Percentiles rank a stretch among this genome's conserved stretches.
These are phyloP conservation scores for Poeciliopsis occidentalis DNA, from an alignment of 2,113 vertebrate genomes.

Conservation along the genomic window DNA sequence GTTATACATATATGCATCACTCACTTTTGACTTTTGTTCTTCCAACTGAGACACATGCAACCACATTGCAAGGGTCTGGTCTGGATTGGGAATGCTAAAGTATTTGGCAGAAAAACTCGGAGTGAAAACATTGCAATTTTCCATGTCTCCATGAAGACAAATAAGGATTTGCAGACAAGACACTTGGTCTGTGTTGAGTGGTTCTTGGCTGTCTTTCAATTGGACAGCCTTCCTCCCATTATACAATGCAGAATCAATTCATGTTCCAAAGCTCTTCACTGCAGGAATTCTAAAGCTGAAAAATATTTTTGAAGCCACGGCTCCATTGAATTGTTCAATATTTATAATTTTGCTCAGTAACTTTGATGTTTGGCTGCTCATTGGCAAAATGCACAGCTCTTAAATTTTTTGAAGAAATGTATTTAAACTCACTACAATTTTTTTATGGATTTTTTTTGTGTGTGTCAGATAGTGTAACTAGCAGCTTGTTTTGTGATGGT, in stretches of 20 bases:
- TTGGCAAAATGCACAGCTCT: constrained; percentile 28
- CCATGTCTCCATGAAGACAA: constrained; percentile 78
- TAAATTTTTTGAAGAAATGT: not conserved
- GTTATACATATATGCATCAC: constrained; percentile 52
- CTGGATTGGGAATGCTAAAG: constrained; percentile 55
- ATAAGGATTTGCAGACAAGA: constrained; percentile 74
- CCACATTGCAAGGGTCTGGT: constrained; percentile 63
- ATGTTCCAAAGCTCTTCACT: constrained; percentile 62
- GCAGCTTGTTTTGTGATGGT: constrained; percentile 46
- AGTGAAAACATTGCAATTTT: constrained; percentile 81
- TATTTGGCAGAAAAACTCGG: constrained; percentile 75
- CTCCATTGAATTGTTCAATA: constrained; percentile 51
- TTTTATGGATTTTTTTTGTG: not conserved
- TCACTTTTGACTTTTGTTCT: constrained; percentile 34
- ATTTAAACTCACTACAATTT: not conserved
- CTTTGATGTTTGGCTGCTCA: constrained; percentile 35
- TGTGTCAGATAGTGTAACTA: constrained; percentile 1
- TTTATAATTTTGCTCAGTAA: constrained; percentile 43
- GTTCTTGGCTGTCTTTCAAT: constrained; percentile 66
- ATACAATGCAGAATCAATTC: constrained; percentile 48
- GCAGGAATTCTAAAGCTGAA: constrained; percentile 47
- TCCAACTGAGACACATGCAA: constrained; percentile 59
- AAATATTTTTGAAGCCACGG: constrained; percentile 56
- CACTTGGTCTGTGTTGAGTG: constrained; percentile 70
- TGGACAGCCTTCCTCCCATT: constrained; percentile 74